Evolutionary conservation across 2,888 invertebrate species (phyloP).

Genomic region (Ctena decussata): DNA sequence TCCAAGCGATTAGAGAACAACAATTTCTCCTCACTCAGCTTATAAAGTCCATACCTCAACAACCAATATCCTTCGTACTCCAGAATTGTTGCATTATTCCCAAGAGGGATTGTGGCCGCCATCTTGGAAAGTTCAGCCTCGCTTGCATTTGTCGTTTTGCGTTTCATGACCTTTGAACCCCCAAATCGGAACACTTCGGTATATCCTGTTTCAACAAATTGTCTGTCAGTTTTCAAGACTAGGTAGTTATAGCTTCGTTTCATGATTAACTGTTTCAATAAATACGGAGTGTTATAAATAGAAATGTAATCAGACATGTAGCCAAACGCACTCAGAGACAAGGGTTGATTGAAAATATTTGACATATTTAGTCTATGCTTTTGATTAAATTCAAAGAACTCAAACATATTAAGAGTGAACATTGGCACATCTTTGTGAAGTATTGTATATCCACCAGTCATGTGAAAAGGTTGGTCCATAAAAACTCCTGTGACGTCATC

Average conservation of each 20-base stretch:
- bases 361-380: not conserved
- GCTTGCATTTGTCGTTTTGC: slow-evolving; percentile 41
- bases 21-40: slow-evolving; percentile 68
- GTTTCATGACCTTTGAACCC: slow-evolving; percentile 72
- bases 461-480: slow-evolving; percentile 70
- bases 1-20: slow-evolving; percentile 57
- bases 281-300: slow-evolving; percentile 69
- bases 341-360: not conserved
- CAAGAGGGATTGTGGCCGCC: slow-evolving; percentile 60
- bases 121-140: slow-evolving; percentile 49
- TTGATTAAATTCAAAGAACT: slow-evolving; percentile 41
- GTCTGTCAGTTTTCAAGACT: slow-evolving; percentile 57
- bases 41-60: slow-evolving; percentile 67
- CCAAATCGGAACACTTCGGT: slow-evolving; percentile 72
- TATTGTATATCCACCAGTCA: slow-evolving; percentile 74
- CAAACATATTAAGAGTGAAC: slow-evolving; percentile 67
- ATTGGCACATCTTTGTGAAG: slow-evolving; percentile 76
- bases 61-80: slow-evolving; percentile 79
- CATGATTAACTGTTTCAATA: slow-evolving; percentile 70
- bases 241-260: slow-evolving; percentile 77
- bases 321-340: slow-evolving; percentile 50
- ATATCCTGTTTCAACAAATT: slow-evolving; percentile 69
- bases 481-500: slow-evolving; percentile 79
- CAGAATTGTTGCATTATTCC: slow-evolving; percentile 75
- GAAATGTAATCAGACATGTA: slow-evolving; percentile 75